Base-by-base conservation (phyloP, 2,888 invertebrate genomes). In the Dynastes grantii region DNA sequence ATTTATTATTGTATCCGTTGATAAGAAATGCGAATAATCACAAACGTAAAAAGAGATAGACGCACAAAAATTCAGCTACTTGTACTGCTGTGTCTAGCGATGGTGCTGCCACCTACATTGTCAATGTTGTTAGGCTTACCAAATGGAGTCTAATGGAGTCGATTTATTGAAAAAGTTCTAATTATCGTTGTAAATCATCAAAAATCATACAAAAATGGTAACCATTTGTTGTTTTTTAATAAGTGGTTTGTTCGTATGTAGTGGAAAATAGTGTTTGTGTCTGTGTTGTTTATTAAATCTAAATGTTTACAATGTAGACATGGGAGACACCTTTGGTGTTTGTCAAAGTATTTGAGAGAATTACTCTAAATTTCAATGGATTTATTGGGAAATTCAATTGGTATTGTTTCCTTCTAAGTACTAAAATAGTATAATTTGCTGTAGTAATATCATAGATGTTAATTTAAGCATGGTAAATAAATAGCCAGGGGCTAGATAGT, bases 121-220 rank as follows among this genome's bases (percentile, higher is more conserved):
- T 94, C 94, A 94, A 94, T 93, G 92, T 93, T 92, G 92, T 92
- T 91, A 91, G 91, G 91, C 90, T 90, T 90, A 90, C 89, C 89
- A 90, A 90, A 90, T 90, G 90, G 90, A 90, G 90, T 89, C 89
- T 91, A 92, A 92, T 92, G 92, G 92, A 92, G 92, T 91, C 90
- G 91, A 90, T 90, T 89, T 90, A 90, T 89, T 90, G 90, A 90
- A 91, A 92, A 92, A 92, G 91, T 90, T 91, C 90, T 92, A 90
- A 92, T 91, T 90, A 90, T 87, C 88, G 88, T 87, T 87, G 85
- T 87, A 87, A 88, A 88, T 84, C 85, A 89, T 88, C 88, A 87
- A 86, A 87, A 87, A 87, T 86, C 85, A 84, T 84, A 86, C 84
- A 85, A 89, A 90, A 90, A 91, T 91, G 90, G 88, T 89, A 89